Percentiles rank a stretch among this genome's conserved stretches.
These are phyloP conservation scores for Probaryconus sp. DNA, from an alignment of 1,140 invertebrate genomes.

Conservation along the genomic window DNA sequence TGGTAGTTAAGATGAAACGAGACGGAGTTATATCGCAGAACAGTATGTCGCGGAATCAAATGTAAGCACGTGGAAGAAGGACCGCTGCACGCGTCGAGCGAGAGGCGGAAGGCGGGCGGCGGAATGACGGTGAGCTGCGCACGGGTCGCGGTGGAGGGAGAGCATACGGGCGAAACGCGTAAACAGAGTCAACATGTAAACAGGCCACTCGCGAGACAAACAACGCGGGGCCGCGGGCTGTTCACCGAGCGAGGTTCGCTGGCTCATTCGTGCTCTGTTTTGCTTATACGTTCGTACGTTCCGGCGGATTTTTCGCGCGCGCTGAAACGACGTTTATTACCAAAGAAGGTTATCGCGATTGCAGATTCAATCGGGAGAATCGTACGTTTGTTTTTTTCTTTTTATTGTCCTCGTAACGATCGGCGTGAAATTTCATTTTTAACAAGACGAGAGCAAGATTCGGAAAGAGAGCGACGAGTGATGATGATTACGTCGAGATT, in stretches of 20 bases:
- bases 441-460: too few relatives aligned
- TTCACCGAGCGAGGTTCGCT: slow-evolving; percentile 68
- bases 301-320: slow-evolving; percentile 35
- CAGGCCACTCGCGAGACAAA: slow-evolving; percentile 79
- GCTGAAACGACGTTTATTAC: too few relatives aligned
- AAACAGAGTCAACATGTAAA: slow-evolving; percentile 80
- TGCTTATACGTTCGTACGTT: slow-evolving; percentile 47
- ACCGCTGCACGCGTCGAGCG: slow-evolving; percentile 31
- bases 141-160: slow-evolving; percentile 43
- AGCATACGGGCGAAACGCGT: slow-evolving; percentile 72
- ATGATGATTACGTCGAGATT: too few relatives aligned
- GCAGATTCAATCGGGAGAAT: too few relatives aligned
- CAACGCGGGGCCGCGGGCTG: slow-evolving; percentile 77
- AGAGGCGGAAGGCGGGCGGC: slow-evolving; percentile 27
- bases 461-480: too few relatives aligned
- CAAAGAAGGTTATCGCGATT: too few relatives aligned
- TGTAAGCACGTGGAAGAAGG: slow-evolving; percentile 20
- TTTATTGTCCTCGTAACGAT: too few relatives aligned
- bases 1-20: slow-evolving; percentile 41
- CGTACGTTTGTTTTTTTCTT: too few relatives aligned
- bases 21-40: slow-evolving; percentile 34
- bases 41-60: slow-evolving; percentile 20
- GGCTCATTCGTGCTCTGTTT: slow-evolving; percentile 59
- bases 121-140: slow-evolving; percentile 37
- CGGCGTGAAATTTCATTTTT: too few relatives aligned